Conservation (phyloP, 2,113 vertebrate species). For the cat (Felis catus) region F.catus_Fca126_mat1.0 CM031419.1:39565001-39565500, state of each 20-base stretch:
- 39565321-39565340: not conserved
- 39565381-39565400: not conserved
- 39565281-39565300: not conserved
- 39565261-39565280: not conserved
- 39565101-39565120: not conserved
- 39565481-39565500: not conserved
- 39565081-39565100: not conserved
- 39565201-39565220: not conserved
- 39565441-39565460: not conserved
- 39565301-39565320: not conserved
- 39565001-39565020: not conserved
- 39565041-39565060: not conserved
- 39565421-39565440: not conserved
- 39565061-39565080: not conserved
- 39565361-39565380: not conserved
- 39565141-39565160: not conserved
- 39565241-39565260: not conserved
- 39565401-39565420: not conserved
- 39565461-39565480: not conserved
- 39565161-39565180: not conserved
- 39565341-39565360: not conserved
- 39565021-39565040: not conserved
- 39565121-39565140: not conserved
- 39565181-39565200: not conserved
- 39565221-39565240: not conserved